Evolutionary conservation across 2,888 invertebrate genomes (phyloP), one percentile per base, ranked within the genome.

Genomic region (Scaptomyza caliginosa): DNA sequence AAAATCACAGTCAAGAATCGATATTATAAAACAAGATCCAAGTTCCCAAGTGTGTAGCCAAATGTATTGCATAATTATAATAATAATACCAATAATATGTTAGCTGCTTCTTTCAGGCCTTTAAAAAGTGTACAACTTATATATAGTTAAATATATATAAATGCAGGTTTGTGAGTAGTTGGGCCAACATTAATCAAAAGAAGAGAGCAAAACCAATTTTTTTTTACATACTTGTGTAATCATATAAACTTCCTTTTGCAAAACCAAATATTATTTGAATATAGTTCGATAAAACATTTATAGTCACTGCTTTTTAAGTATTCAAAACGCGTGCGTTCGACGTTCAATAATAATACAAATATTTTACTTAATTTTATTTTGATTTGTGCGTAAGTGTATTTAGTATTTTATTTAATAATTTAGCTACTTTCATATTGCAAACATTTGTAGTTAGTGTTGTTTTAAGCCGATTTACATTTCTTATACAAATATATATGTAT

Each of bases 251-350:
- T 80, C 75, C 84, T 81, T 86, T 67, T 56, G 68, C 68, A 74
- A 74, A 85, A 78, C 82, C 82, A 86, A 81, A 86, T 85, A 78
- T 73, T 81, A 62, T 69, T 76, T 87, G 21, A 57, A 59, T 57
- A 54, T 59, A 30, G n/a, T n/a, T n/a, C 28, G 30, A 51, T 63
- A 72, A 58, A 69, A 79, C 46, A 59, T 73, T 83, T 68, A 55
- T 84, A 81, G 84, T 81, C 86, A 81, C 67, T 55, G 84, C 84
- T 86, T 86, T 84, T 84, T 81, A 84, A 84, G 77, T 77, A 66
- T 48, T 45, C 24, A 57, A 52, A 57, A 49, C 36, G 42, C 48
- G 10, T 43, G 40, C 34, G 48, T 63, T 45, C 50, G 26, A 55
- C 56, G 54, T 59, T 59, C 38, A 54, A 51, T 56, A 52, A 78